Evolutionary conservation across 2,797 vertebrate genomes (phyloP).

Genomic region (Notamacropus eugenii): DNA sequence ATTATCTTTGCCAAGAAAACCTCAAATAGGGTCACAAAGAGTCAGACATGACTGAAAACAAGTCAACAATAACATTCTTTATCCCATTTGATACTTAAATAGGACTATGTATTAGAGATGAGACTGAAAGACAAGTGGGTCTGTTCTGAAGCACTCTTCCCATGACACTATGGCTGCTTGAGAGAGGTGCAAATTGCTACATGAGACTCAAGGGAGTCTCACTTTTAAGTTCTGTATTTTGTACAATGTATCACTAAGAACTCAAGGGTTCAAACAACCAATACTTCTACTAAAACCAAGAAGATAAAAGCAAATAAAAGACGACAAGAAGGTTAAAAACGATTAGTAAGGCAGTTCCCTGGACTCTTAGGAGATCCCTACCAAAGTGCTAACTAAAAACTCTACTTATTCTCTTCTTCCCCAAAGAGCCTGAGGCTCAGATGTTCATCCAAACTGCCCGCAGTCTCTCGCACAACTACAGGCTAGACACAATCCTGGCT

Average conservation of each 20-base stretch:
- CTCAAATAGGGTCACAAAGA: neutral
- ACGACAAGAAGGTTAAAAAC: neutral
- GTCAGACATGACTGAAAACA: neutral
- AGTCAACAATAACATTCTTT: neutral
- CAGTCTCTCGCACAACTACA: neutral
- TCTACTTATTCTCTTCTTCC: neutral
- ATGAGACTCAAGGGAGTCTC: neutral
- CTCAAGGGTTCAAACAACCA: neutral
- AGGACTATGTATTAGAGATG: neutral
- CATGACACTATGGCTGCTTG: neutral
- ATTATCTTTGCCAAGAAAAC: neutral
- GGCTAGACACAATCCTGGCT: neutral
- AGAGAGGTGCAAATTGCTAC: neutral
- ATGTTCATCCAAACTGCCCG: neutral
- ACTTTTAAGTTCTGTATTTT: neutral
- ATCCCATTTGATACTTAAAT: neutral
- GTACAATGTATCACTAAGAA: neutral
- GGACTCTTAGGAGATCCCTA: neutral
- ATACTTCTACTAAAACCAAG: neutral
- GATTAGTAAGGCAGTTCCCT: neutral
- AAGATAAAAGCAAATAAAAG: neutral
- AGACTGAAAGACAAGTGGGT: neutral
- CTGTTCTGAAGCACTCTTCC: neutral
- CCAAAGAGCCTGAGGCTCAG: neutral
- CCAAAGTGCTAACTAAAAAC: neutral